phyloP scores from a whole-genome alignment of 2,888 invertebrate genomes.

The Maniola hyperantus region DNA sequence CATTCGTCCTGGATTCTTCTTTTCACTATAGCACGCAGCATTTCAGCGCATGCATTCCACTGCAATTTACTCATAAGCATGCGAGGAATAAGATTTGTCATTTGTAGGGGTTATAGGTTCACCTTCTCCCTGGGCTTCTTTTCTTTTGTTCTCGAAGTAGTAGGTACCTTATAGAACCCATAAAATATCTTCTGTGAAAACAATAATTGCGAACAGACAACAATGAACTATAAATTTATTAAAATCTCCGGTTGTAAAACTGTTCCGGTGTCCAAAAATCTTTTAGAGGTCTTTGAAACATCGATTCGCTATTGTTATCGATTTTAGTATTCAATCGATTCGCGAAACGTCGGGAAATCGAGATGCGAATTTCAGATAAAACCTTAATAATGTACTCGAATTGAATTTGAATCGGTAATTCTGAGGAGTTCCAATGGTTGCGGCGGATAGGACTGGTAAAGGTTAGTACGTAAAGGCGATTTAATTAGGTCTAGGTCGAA shows the following conservation, averaged over 20 bases:
- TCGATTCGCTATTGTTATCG: conserved; percentile 44
- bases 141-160: too few species aligned
- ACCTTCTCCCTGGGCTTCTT: too few species aligned
- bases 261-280: conserved; percentile 48
- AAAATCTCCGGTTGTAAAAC: conserved; percentile 45
- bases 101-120: too few species aligned
- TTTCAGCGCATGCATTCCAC: too few species aligned
- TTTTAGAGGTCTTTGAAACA: conserved; percentile 30
- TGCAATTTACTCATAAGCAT: too few species aligned
- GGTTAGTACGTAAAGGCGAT: conserved; percentile 32
- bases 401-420: conserved; percentile 43
- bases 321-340: conserved; percentile 51
- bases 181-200: background rate
- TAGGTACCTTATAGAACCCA: too few species aligned
- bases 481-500: conserved; percentile 1
- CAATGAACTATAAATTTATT: conserved; percentile 43
- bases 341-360: conserved; percentile 46
- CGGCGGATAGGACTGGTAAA: conserved; percentile 45
- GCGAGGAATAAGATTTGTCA: too few species aligned
- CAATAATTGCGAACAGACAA: conserved; percentile 35
- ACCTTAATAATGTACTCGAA: conserved; percentile 44
- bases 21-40: too few species aligned
- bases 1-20: too few species aligned
- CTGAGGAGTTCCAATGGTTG: conserved; percentile 40
- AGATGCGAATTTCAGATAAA: conserved; percentile 47